Conservation (phyloP, 2,113 vertebrate species). For the Nesogale talazaci region DNA sequence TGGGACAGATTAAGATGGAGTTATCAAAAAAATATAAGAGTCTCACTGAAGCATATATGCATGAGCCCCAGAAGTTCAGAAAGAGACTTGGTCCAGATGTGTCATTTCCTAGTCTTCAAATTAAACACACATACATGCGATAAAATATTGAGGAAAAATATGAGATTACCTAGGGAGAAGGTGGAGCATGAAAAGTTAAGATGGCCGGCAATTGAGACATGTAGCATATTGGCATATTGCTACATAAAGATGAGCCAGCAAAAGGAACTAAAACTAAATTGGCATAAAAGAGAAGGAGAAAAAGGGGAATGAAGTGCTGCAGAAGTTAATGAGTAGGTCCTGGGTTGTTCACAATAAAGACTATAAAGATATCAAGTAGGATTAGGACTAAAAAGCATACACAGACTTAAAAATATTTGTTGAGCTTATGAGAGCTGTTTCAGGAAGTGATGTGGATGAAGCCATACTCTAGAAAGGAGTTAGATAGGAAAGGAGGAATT, state of each 20-base stretch:
- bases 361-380: too few species aligned
- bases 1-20: neutral
- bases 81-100: neutral
- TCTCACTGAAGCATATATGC: neutral
- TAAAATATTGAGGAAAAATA: neutral
- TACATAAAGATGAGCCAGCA: neutral
- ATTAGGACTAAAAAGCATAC: too few species aligned
- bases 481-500: too few species aligned
- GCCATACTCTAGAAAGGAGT: too few species aligned
- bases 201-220: neutral
- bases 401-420: too few species aligned
- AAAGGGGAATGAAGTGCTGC: neutral
- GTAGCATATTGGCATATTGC: neutral
- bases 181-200: neutral
- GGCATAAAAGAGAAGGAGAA: neutral
- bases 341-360: neutral
- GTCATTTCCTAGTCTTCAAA: neutral
- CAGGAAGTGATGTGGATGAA: too few species aligned
- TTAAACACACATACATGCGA: neutral
- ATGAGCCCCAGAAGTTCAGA: neutral
- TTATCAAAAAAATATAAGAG: neutral
- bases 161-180: too few species aligned
- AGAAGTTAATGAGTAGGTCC: neutral
- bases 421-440: too few species aligned
- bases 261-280: neutral